Evolutionary conservation across 92 coral and sea anemone species (phyloP).

Genomic region (Palythoa grandiflora): DNA sequence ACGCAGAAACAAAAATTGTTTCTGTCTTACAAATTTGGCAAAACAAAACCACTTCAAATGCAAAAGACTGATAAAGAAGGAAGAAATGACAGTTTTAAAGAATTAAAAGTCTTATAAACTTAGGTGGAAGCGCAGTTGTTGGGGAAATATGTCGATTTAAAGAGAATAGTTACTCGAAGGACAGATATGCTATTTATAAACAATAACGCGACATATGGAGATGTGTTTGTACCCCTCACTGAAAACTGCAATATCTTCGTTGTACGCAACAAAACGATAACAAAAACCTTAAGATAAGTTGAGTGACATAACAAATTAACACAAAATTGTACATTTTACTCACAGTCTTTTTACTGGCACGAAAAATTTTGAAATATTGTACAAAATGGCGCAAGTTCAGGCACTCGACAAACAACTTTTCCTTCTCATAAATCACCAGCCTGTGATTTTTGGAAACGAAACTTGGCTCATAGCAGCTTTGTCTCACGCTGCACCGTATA

Average conservation of each 20-base stretch:
- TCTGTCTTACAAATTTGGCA: slow-evolving; percentile 31
- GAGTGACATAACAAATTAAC: slow-evolving; percentile 47
- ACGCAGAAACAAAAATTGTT: slow-evolving; percentile 20
- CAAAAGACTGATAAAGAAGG: neutral
- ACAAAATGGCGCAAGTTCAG: slow-evolving; percentile 20
- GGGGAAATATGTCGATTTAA: neutral
- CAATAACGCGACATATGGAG: neutral
- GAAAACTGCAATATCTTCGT: slow-evolving; percentile 42
- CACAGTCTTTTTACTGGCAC: neutral
- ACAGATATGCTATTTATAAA: neutral
- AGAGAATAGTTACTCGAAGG: neutral
- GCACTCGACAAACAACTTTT: neutral
- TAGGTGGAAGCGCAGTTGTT: neutral
- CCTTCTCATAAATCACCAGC: neutral
- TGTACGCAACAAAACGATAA: neutral
- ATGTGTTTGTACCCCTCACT: slow-evolving; percentile 71
- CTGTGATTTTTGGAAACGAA: neutral
- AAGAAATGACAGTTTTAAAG: neutral
- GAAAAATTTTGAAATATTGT: slow-evolving; percentile 17
- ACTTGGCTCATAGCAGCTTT: slow-evolving; percentile 12
- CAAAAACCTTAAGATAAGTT: neutral
- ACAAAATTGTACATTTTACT: neutral
- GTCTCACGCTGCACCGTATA: neutral
- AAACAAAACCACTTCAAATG: neutral
- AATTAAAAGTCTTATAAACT: neutral